Base-by-base conservation (phyloP, 2,888 invertebrate species). In the Stegana nigrithorax region DNA sequence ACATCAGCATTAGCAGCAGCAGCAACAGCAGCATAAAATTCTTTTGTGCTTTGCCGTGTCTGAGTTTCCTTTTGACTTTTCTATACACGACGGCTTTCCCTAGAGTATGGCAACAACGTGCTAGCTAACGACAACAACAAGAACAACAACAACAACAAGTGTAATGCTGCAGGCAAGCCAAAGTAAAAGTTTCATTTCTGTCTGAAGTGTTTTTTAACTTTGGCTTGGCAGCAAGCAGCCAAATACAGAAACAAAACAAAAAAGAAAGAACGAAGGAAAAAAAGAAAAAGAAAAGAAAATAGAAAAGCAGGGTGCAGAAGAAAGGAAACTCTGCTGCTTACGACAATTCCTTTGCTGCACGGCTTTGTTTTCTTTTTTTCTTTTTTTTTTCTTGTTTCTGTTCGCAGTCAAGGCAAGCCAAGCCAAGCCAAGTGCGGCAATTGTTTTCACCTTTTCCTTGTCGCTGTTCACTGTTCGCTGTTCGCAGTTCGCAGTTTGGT, bases 31-130 rank as follows among this genome's bases (percentile, higher is more conserved):
- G 60, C 44, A 60, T 57, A 50, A 59, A 71, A 70, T 73, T 78
- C 78, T 70, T 80, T 75, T 75, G 80, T 80, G 70, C 64, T 59
- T 60, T 66, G 69, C 63, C 59, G 61, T 62, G n/a, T n/a, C n/a
- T n/a, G n/a, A n/a, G n/a, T 56, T 65, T 59, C 39, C 36, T 25
- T 42, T 39, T 12, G 23, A 10, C 32, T 27, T 50, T 14, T 21
- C 26, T 6, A 6, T 36, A 42, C 14, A 42, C n/a, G n/a, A n/a
- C n/a, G 39, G 17, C 39, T 39, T 39, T 39, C 39, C 39, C 27
- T 12, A 12, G 25, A 21, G 23, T 2, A 50, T 25, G 19, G 51
- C 47, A 50, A 50, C n/a, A 39, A 39, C 39, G 39, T 39, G 39
- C 36, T 39, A 17, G n/a, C 39, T 39, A n/a, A n/a, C 39, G n/a